Percentiles rank a stretch among this genome's conserved stretches.
Evolutionary conservation across 2,113 vertebrate species (phyloP).

Genomic region (Labrus mixtus): DNA sequence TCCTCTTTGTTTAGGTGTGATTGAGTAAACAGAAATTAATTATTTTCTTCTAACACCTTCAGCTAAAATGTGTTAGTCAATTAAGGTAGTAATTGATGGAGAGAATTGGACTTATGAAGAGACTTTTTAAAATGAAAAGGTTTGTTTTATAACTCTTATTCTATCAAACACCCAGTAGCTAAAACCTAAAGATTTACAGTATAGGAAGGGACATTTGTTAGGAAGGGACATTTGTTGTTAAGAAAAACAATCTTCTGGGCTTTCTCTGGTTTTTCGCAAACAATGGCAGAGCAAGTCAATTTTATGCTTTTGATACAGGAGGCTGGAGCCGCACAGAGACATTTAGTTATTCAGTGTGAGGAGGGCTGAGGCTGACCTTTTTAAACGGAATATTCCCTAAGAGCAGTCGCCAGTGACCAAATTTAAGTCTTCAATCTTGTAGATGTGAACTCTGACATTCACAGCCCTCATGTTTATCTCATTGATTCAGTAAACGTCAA

Average conservation of each 20-base stretch:
- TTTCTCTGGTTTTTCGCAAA: conserved; percentile 30
- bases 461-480: conserved; percentile 79
- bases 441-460: conserved; percentile 83
- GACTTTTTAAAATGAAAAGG: conserved; percentile 8
- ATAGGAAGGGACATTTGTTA: conserved; percentile 2
- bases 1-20: conserved; percentile 53
- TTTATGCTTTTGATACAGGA: conserved; percentile 43
- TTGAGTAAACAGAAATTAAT: conserved; percentile 50
- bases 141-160: background rate
- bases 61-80: conserved; percentile 14
- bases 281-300: conserved; percentile 28
- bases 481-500: conserved; percentile 81
- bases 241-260: background rate
- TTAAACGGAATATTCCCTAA: conserved; percentile 74
- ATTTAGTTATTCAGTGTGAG: conserved; percentile 66
- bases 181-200: background rate
- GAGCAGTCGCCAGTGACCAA: conserved; percentile 67
- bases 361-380: conserved; percentile 74
- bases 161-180: background rate
- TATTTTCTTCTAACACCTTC: conserved; percentile 24
- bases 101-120: background rate
- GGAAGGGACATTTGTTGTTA: conserved; percentile 4
- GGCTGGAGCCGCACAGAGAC: conserved; percentile 29
- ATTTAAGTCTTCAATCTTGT: conserved; percentile 77
- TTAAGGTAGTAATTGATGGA: conserved; percentile 24